Evolutionary conservation across 2,888 invertebrate species (phyloP).

Genomic region (Drosophila recens): DNA sequence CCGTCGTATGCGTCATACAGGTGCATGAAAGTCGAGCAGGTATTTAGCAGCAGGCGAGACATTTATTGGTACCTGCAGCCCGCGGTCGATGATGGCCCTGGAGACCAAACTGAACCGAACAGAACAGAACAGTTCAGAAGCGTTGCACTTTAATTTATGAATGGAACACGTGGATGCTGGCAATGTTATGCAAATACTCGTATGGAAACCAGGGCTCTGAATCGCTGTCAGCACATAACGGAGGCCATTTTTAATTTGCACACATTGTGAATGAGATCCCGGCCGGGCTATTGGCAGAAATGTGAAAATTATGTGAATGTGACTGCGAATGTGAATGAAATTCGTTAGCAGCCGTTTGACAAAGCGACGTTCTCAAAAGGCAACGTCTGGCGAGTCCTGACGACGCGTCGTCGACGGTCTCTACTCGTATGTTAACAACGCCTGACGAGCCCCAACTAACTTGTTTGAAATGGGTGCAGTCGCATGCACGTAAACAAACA

Average conservation of each 20-base stretch:
- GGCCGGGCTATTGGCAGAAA: conserved; percentile 45
- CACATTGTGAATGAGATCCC: conserved; percentile 4
- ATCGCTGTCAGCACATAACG: conserved; percentile 23
- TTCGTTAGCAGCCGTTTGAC: conserved; percentile 56
- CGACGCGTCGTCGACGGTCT: conserved; percentile 3
- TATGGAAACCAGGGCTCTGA: conserved; percentile 14
- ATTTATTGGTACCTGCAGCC: conserved; percentile 58
- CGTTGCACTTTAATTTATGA: conserved; percentile 68
- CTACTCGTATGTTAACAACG: conserved; percentile 3
- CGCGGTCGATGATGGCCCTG: conserved; percentile 14
- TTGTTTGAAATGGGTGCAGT: conserved; percentile 43
- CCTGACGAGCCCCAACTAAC: conserved; percentile 20
- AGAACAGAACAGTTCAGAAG: conserved; percentile 23
- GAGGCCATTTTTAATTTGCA: conserved; percentile 54
- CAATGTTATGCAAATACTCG: conserved; percentile 62
- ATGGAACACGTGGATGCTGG: conserved; percentile 46
- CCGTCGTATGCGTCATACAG: conserved; percentile 32
- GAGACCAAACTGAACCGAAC: conserved; percentile 1
- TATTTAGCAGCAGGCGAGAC: conserved; percentile 57
- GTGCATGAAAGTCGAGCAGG: conserved; percentile 23
- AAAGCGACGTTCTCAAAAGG: conserved; percentile 51
- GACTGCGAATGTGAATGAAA: conserved; percentile 59
- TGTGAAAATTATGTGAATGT: conserved; percentile 51
- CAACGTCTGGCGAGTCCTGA: conserved; percentile 38
- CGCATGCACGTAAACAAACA: conserved; percentile 53